phyloP scores from a whole-genome alignment of 2,888 invertebrate species.

The Schizaphis graminum region DNA sequence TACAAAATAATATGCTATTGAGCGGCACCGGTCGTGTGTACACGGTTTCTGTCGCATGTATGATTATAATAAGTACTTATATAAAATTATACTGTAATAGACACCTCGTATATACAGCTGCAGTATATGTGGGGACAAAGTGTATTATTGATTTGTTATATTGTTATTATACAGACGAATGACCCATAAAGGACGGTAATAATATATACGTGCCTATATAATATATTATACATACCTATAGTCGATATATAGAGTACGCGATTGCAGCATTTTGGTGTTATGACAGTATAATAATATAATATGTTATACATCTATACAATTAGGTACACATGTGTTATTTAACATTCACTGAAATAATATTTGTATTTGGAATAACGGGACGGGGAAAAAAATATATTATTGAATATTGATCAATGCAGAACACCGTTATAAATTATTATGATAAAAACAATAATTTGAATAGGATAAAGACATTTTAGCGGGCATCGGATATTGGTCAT shows the following conservation, averaged over 20 bases:
- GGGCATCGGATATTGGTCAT: background rate
- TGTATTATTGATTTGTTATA: background rate
- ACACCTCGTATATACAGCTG: background rate
- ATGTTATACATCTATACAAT: background rate
- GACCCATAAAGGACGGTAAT: background rate
- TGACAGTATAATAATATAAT: background rate
- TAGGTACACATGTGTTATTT: background rate
- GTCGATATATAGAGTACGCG: background rate
- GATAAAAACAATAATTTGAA: too few relatives aligned
- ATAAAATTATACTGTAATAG: background rate
- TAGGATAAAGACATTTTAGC: background rate
- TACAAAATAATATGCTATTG: background rate
- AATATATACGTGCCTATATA: background rate
- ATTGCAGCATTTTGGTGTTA: background rate
- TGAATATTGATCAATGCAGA: background rate
- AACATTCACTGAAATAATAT: background rate
- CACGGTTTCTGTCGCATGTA: background rate
- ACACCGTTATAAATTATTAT: background rate
- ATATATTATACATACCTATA: background rate
- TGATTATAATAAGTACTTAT: background rate
- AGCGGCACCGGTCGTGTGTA: background rate
- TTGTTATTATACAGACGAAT: background rate
- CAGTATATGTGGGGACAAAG: background rate
- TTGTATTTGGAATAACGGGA: background rate
- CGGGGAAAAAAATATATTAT: background rate